These are phyloP conservation scores for Drosophila funebris DNA, from an alignment of 1,140 invertebrate genomes.

Conservation along the genomic window DNA sequence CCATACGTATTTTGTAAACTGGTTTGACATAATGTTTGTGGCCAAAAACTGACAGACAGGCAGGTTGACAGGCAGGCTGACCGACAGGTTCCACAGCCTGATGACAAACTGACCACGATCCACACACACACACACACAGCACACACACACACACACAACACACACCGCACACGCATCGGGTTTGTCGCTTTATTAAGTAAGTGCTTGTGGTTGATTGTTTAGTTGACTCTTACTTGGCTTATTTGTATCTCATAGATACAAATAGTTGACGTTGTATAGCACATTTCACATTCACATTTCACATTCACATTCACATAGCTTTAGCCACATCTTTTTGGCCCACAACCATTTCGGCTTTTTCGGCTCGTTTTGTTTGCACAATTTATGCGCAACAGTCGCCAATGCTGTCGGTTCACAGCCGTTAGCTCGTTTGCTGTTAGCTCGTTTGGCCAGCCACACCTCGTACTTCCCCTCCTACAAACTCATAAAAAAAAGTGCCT, in stretches of 20 bases:
- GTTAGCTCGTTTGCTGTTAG: background rate
- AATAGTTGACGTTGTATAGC: background rate
- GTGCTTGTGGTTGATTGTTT: slow-evolving; percentile 11
- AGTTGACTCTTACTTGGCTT: slow-evolving; percentile 13
- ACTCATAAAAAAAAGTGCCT: background rate
- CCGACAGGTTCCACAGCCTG: slow-evolving; percentile 11
- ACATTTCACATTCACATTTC: slow-evolving; percentile 40
- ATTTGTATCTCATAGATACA: slow-evolving; percentile 63
- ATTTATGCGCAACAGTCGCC: slow-evolving; percentile 56
- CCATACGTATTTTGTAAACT: slow-evolving; percentile 48
- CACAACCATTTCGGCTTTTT: slow-evolving; percentile 51
- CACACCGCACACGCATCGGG: slow-evolving; percentile 12
- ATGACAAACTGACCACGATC: background rate
- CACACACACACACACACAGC: background rate
- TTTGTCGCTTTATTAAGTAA: slow-evolving; percentile 22
- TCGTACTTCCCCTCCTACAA: background rate
- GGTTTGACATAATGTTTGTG: slow-evolving; percentile 66
- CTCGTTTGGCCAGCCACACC: background rate
- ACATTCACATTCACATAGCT: slow-evolving; percentile 25
- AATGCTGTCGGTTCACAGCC: slow-evolving; percentile 25
- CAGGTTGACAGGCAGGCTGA: slow-evolving; percentile 18
- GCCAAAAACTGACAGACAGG: slow-evolving; percentile 19
- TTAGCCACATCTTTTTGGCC: slow-evolving; percentile 33
- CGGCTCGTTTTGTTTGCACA: slow-evolving; percentile 68
- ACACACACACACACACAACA: background rate